phyloP scores from a whole-genome alignment of 1,140 invertebrate genomes.

The Drosophila prosaltans region DNA sequence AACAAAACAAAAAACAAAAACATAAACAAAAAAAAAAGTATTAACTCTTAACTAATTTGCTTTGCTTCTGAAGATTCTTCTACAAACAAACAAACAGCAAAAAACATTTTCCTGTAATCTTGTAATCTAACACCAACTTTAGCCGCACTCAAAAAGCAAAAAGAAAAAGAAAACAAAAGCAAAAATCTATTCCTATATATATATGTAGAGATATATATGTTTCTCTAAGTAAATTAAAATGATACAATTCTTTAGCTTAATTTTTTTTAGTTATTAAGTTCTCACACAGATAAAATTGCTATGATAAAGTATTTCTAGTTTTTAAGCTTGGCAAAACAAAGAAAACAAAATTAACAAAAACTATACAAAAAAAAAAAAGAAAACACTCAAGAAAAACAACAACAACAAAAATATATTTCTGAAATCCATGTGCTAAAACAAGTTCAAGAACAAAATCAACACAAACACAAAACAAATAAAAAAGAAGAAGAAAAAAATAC shows the following conservation, averaged over 20 bases:
- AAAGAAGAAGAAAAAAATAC: conserved; percentile 40
- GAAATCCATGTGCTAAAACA: conserved; percentile 67
- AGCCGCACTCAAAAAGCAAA: conserved; percentile 27
- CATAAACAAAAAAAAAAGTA: neutral
- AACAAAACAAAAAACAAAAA: neutral
- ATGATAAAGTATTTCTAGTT: conserved; percentile 74
- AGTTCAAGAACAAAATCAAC: conserved; percentile 36
- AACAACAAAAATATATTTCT: conserved; percentile 47
- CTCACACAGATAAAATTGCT: conserved; percentile 43
- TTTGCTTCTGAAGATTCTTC: conserved; percentile 1
- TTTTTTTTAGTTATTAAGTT: conserved; percentile 41
- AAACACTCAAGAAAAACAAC: conserved; percentile 47
- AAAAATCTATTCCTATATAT: conserved; percentile 42
- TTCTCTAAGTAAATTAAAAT: conserved; percentile 66
- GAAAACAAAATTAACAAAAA: conserved; percentile 38
- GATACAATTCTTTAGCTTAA: conserved; percentile 59
- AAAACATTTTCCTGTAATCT: neutral
- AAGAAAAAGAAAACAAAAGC: conserved; percentile 31
- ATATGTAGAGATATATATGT: conserved; percentile 30
- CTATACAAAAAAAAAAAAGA: conserved; percentile 16
- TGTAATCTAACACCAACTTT: conserved; percentile 8
- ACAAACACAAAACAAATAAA: conserved; percentile 37
- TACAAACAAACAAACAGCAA: too few relatives aligned
- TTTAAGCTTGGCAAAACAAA: conserved; percentile 44
- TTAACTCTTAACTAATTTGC: conserved; percentile 4